Evolutionary conservation across 2,113 vertebrate genomes (phyloP).

Genomic region (Sprattus sprattus): DNA sequence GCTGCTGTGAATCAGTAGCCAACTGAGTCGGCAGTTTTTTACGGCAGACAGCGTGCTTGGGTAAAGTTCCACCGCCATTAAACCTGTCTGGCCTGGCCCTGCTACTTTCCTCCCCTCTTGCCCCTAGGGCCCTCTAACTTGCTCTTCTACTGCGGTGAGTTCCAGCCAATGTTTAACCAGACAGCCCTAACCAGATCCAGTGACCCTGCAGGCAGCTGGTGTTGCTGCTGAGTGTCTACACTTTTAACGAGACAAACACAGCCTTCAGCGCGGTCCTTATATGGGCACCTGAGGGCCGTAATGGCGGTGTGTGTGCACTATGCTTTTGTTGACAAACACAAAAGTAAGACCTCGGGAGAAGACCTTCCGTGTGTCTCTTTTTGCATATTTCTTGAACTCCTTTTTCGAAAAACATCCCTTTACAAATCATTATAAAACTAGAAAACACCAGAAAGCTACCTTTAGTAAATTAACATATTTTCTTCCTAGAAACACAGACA

Average conservation of each 20-base stretch:
- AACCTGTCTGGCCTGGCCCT: slow-evolving; percentile 23
- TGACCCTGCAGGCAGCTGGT: neutral
- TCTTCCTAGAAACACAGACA: too few species aligned
- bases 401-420: neutral
- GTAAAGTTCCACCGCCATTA: slow-evolving; percentile 32
- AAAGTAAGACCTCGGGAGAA: neutral
- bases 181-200: neutral
- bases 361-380: neutral
- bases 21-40: slow-evolving; percentile 32
- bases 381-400: neutral
- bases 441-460: too few species aligned
- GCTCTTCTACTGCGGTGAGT: neutral
- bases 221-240: neutral
- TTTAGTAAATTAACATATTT: too few species aligned
- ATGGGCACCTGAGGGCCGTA: neutral
- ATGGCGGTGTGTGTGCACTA: neutral
- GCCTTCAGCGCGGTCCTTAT: neutral
- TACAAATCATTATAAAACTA: neutral
- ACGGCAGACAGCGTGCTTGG: neutral
- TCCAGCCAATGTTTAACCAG: slow-evolving; percentile 41
- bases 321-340: neutral
- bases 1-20: slow-evolving; percentile 40
- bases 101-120: neutral
- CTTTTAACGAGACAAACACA: neutral
- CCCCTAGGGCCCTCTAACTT: neutral